Evolutionary conservation across 1,140 invertebrate species (phyloP).

Genomic region (Anadara kagoshimensis): DNA sequence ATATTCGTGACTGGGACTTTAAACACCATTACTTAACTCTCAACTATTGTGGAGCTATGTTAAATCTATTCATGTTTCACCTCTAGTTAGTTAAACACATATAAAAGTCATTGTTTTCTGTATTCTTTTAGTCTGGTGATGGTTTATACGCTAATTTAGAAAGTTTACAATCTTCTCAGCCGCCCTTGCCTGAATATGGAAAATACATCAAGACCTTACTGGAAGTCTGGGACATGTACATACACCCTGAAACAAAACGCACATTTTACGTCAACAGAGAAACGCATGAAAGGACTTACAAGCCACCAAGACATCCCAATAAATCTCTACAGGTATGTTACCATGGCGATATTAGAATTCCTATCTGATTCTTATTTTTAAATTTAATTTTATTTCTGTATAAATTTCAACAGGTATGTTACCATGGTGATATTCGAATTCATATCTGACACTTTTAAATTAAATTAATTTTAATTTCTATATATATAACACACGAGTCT

Average conservation of each 20-base stretch:
- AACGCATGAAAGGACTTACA: slow-evolving; percentile 54
- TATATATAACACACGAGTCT: no score
- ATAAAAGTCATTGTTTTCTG: no score
- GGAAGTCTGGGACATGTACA: slow-evolving; percentile 56
- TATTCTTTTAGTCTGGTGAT: slow-evolving; percentile 14
- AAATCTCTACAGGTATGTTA: slow-evolving; percentile 29
- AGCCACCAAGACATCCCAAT: slow-evolving; percentile 50
- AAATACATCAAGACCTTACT: slow-evolving; percentile 39
- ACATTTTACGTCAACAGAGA: slow-evolving; percentile 53
- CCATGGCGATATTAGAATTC: neutral
- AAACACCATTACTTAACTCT: no score
- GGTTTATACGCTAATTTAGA: slow-evolving; percentile 34
- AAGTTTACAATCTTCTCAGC: slow-evolving; percentile 5
- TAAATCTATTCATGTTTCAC: no score
- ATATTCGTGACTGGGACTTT: no score
- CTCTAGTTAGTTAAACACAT: no score
- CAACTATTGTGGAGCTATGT: no score
- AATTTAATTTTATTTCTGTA: neutral
- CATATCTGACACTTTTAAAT: no score
- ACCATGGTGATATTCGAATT: no score
- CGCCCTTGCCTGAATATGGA: slow-evolving; percentile 43
- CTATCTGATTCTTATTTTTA: neutral
- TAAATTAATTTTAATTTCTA: no score
- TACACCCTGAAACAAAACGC: slow-evolving; percentile 44
- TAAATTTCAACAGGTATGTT: no score